phyloP scores from a whole-genome alignment of 2,888 invertebrate genomes.

The Callinectes sapidus region DNA sequence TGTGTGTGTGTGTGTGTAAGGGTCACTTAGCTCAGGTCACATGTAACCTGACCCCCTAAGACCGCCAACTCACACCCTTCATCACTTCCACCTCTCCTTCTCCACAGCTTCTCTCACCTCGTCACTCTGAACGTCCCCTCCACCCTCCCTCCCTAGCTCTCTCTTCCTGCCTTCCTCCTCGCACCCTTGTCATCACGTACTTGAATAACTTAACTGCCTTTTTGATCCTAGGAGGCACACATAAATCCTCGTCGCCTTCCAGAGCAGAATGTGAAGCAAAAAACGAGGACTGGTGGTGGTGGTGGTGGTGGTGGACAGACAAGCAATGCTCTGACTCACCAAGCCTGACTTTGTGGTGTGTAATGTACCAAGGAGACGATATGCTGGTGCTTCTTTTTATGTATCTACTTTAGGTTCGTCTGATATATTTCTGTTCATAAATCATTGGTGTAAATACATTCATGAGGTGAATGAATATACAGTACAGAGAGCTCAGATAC shows the following conservation, averaged over 20 bases:
- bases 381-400: background rate
- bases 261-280: background rate
- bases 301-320: background rate
- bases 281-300: background rate
- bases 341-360: background rate
- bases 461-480: background rate
- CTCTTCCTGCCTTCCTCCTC: background rate
- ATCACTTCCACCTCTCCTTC: constrained; percentile 1
- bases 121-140: background rate
- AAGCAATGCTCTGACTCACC: background rate
- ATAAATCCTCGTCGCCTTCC: background rate
- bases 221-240: background rate
- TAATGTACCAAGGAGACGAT: background rate
- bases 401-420: background rate
- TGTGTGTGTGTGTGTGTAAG: constrained; percentile 15
- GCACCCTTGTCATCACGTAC: background rate
- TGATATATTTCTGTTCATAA: constrained; percentile 13
- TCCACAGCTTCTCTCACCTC: background rate
- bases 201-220: background rate
- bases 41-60: background rate
- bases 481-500: background rate
- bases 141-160: background rate
- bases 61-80: constrained; percentile 12
- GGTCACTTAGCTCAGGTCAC: background rate
- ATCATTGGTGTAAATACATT: background rate